Conservation (phyloP, 53 echinoderm and acorn worm species). For the Echinarachnius parma region DNA sequence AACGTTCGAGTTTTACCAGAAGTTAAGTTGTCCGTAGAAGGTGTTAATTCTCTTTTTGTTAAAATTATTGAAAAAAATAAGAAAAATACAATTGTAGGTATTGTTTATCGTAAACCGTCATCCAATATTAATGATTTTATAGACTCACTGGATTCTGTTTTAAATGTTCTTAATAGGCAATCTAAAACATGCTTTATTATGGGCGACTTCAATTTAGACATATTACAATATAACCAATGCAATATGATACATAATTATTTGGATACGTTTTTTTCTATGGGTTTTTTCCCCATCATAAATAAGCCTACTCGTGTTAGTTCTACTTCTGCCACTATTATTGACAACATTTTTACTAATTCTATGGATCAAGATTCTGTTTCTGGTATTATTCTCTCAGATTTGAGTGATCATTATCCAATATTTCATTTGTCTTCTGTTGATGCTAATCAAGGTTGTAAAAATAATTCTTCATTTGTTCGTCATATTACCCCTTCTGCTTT, state of each 20-base stretch:
- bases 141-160: too few species aligned
- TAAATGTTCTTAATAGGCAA: neutral
- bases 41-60: slow-evolving; percentile 20
- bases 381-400: neutral
- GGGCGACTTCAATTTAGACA: slow-evolving; percentile 2
- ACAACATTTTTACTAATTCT: too few species aligned
- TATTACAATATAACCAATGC: neutral
- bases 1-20: slow-evolving; percentile 1
- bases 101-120: slow-evolving; percentile 18
- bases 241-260: neutral
- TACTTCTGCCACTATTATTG: too few species aligned
- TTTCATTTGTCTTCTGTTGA: neutral
- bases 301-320: too few species aligned
- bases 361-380: too few species aligned
- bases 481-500: slow-evolving; percentile 2
- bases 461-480: neutral
- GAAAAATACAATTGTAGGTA: neutral
- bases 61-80: neutral
- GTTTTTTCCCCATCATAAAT: too few species aligned
- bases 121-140: slow-evolving; percentile 1
- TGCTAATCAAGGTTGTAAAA: neutral
- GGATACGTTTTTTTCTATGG: too few species aligned
- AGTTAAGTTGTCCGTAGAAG: neutral
- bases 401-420: slow-evolving; percentile 5
- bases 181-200: neutral